These are phyloP conservation scores for Pyrrhosoma nymphula DNA, from an alignment of 2,888 invertebrate species.

Conservation along the genomic window DNA sequence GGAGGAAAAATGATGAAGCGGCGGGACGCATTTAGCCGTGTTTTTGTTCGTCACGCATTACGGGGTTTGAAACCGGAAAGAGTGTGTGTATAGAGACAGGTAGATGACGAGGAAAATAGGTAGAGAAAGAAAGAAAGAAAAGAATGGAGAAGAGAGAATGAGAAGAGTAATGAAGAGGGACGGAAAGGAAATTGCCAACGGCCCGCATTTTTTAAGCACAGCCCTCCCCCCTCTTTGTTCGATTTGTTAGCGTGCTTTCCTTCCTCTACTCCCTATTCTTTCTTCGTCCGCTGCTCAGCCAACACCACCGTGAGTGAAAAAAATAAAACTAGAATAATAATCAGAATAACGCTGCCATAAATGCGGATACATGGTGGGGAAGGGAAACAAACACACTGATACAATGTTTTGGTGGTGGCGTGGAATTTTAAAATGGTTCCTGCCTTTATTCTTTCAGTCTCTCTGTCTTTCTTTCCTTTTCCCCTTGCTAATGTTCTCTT, in stretches of 20 bases:
- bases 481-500: neutral
- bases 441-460: neutral
- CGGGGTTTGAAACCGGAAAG: too few species aligned
- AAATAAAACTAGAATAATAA: neutral
- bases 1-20: too few species aligned
- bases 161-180: neutral
- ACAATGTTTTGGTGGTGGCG: neutral
- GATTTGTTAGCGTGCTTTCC: neutral
- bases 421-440: slow-evolving; percentile 6
- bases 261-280: neutral
- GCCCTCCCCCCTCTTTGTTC: neutral
- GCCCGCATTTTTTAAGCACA: neutral
- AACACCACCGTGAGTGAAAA: too few species aligned
- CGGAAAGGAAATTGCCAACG: neutral
- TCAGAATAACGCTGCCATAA: neutral
- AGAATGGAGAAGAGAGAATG: neutral
- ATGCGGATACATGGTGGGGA: neutral
- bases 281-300: neutral
- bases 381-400: neutral
- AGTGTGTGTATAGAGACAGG: too few species aligned
- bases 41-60: neutral
- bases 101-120: too few species aligned
- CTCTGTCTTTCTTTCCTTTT: neutral
- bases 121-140: neutral
- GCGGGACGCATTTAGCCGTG: neutral